These are phyloP conservation scores for Latheticus oryzae DNA, from an alignment of 2,888 invertebrate genomes.

Conservation along the genomic window DNA sequence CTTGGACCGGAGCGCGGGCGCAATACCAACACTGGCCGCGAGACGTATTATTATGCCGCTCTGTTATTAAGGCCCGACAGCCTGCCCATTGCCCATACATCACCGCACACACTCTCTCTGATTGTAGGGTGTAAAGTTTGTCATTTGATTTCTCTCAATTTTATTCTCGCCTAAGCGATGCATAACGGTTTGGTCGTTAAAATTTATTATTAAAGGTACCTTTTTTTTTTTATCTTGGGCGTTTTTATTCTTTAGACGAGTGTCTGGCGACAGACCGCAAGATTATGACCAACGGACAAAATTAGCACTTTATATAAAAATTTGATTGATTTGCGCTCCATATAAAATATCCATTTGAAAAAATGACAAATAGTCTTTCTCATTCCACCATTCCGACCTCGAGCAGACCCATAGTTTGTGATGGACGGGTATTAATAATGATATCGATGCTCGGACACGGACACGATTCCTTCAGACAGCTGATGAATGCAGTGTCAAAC, in stretches of 20 bases:
- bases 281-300: too few relatives aligned
- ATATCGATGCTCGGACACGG: conserved; percentile 58
- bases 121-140: conserved; percentile 64
- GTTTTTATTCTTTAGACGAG: too few relatives aligned
- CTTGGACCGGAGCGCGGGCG: conserved; percentile 51
- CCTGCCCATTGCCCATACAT: conserved; percentile 65
- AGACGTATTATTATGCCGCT: conserved; percentile 63
- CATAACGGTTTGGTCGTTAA: conserved; percentile 43
- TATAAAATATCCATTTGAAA: too few relatives aligned
- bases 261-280: too few relatives aligned
- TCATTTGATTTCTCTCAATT: conserved; percentile 60
- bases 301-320: too few relatives aligned
- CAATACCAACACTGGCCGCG: conserved; percentile 59
- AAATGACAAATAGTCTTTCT: too few relatives aligned
- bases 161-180: conserved; percentile 47
- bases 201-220: conserved; percentile 35
- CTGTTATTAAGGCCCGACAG: conserved; percentile 65
- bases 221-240: conserved; percentile 11
- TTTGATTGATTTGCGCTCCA: conserved; percentile 2
- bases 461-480: conserved; percentile 58
- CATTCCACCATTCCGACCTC: too few relatives aligned
- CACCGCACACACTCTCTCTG: conserved; percentile 61
- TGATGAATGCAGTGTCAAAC: conserved; percentile 60
- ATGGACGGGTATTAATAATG: conserved; percentile 64
- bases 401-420: conserved; percentile 43